These are phyloP conservation scores for Trichosurus vulpecula DNA, from an alignment of 2,797 vertebrate species.

Conservation along the genomic window DNA sequence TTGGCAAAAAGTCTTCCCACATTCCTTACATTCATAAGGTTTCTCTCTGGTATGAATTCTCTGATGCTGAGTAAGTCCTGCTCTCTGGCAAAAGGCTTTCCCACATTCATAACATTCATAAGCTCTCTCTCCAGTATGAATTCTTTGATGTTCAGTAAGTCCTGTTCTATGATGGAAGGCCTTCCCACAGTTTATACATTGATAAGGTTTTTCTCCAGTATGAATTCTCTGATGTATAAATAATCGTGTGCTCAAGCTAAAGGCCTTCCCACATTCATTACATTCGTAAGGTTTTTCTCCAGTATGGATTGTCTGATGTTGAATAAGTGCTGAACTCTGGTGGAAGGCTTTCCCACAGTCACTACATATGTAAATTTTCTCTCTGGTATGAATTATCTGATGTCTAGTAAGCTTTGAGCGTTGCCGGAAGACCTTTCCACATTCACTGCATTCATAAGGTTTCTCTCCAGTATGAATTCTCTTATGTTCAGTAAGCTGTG, in stretches of 20 bases:
- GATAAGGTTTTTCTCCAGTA: conserved; percentile 74
- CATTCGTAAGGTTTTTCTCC: conserved; percentile 75
- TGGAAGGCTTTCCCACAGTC: conserved; percentile 77
- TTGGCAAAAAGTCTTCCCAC: conserved; percentile 75
- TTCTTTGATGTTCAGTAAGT: conserved; percentile 71
- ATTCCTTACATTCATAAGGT: conserved; percentile 63
- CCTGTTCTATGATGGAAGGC: conserved; percentile 73
- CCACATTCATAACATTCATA: conserved; percentile 67
- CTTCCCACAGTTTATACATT: conserved; percentile 67
- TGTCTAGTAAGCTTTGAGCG: conserved; percentile 74
- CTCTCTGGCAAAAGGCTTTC: conserved; percentile 73
- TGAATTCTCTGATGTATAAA: conserved; percentile 76
- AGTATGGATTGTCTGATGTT: conserved; percentile 72
- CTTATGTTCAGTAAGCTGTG: conserved; percentile 66
- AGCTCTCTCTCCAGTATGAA: conserved; percentile 74
- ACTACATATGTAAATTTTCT: conserved; percentile 66
- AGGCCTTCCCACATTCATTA: conserved; percentile 71
- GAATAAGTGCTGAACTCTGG: conserved; percentile 72
- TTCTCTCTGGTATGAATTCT: conserved; percentile 75
- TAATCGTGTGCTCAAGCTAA: conserved; percentile 73
- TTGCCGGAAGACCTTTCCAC: conserved; percentile 69
- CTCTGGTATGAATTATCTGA: conserved; percentile 63
- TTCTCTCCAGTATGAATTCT: conserved; percentile 72
- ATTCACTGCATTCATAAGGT: conserved; percentile 62
- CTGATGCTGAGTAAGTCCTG: conserved; percentile 74